Base-by-base conservation (phyloP, 2,113 vertebrate genomes). In the Poeciliopsis retropinna region DNA sequence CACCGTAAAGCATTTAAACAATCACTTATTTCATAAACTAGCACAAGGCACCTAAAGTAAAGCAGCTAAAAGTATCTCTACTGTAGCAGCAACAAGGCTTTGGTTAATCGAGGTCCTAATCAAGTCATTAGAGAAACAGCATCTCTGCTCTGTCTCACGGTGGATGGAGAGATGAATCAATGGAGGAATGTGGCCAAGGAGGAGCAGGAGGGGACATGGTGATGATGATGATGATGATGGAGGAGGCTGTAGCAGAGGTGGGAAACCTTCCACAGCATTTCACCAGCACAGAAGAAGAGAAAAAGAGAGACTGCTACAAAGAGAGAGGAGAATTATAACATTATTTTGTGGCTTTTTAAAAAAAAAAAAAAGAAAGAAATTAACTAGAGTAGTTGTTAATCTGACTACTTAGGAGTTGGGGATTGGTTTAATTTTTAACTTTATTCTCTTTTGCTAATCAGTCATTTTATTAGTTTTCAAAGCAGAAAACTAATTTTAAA, bases 31-130 rank as follows among this genome's bases (percentile, higher is more conserved):
- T 47, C 32, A 37, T 28, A 66, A 71, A 73, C 87, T 85, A 91
- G 31, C 85, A 88, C 81, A 93, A 94, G 93, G 91, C 92, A 95
- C 87, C 92, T 91, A 90, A 90, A 82, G 73, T 84, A 80, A 85
- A 92, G 83, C 87, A 92, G 90, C 86, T 93, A 92, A 75, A 63
- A 78, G 47, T 75, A 70, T 82, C 62, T 76, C 70, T 70, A 73
- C 72, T 54, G 62, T 54, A 89, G 79, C 83, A 80, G 86, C 86
- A 70, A 70, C 74, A 76, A 82, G 78, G 83, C 80, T 84, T 88
- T 83, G 79, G 87, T 90, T 88, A 67, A 67, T 41, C 68, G n/a
- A 71, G 54, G 32, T 70, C 41, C 5, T 71, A 66, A 19, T 44
- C 0, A 54, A 51, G 57, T 73, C 37, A 41, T 64, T 11, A 64